phyloP scores from a whole-genome alignment of 2,113 vertebrate genomes.

The Eonycteris spelaea region DNA sequence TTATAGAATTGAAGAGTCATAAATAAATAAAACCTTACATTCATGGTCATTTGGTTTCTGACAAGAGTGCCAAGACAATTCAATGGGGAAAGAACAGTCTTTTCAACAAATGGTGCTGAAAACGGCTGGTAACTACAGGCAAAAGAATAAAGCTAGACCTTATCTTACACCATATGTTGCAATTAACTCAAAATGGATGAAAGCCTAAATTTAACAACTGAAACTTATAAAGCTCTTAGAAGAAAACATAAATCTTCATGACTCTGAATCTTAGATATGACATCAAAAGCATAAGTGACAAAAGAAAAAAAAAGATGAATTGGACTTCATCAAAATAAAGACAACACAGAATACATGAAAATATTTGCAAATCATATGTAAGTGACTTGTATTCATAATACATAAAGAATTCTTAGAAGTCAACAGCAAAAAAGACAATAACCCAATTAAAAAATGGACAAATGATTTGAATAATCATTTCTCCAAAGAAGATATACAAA shows the following conservation, averaged over 20 bases:
- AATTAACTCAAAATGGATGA: conserved; percentile 27
- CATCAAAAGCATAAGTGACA: background rate
- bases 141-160: background rate
- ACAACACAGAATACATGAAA: background rate
- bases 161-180: background rate
- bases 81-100: background rate
- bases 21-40: background rate
- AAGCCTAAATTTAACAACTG: background rate
- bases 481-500: background rate
- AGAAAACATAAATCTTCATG: background rate
- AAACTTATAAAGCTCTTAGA: background rate
- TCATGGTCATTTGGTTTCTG: background rate
- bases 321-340: background rate
- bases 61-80: background rate
- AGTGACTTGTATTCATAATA: background rate
- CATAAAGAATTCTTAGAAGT: background rate
- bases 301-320: background rate
- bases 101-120: background rate
- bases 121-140: background rate
- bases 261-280: background rate
- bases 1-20: background rate
- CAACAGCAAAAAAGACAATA: conserved; percentile 15
- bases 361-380: background rate
- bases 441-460: background rate
- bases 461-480: background rate